Percentiles rank a stretch among this genome's conserved stretches.
phyloP scores from a whole-genome alignment of 2,888 invertebrate genomes.

The Auanema freiburgensis region DNA sequence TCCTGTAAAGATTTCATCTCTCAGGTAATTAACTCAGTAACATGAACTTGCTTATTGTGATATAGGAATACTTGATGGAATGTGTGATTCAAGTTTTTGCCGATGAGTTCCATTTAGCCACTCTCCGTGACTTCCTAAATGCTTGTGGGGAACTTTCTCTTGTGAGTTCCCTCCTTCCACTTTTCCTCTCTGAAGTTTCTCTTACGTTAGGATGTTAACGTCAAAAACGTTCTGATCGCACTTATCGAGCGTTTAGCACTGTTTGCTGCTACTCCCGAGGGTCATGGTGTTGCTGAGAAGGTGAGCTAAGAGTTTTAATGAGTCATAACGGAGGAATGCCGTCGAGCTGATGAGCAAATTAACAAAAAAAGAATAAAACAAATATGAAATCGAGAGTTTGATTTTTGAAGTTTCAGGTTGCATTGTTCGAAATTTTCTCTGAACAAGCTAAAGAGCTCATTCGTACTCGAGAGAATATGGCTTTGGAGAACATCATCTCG shows the following conservation, averaged over 20 bases:
- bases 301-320: constrained; percentile 6
- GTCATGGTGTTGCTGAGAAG: constrained; percentile 77
- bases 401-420: constrained; percentile 69
- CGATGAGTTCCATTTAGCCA: constrained; percentile 96
- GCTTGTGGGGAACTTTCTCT: constrained; percentile 85
- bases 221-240: constrained; percentile 92
- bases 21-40: constrained; percentile 65
- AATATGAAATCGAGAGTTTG: neutral
- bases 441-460: constrained; percentile 82
- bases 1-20: constrained; percentile 97
- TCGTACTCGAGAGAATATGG: constrained; percentile 88
- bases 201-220: constrained; percentile 37
- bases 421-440: constrained; percentile 96
- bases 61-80: constrained; percentile 97
- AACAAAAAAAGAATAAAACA: neutral
- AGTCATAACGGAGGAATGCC: neutral
- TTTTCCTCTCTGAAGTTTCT: neutral
- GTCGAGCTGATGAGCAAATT: neutral
- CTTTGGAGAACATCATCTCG: constrained; percentile 90
- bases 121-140: constrained; percentile 88
- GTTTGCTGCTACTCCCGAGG: constrained; percentile 66
- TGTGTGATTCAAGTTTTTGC: constrained; percentile 98
- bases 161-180: constrained; percentile 10
- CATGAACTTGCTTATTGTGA: neutral
- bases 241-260: constrained; percentile 76